Base-by-base conservation (phyloP, 1,140 invertebrate genomes). In the Apis florea region DNA sequence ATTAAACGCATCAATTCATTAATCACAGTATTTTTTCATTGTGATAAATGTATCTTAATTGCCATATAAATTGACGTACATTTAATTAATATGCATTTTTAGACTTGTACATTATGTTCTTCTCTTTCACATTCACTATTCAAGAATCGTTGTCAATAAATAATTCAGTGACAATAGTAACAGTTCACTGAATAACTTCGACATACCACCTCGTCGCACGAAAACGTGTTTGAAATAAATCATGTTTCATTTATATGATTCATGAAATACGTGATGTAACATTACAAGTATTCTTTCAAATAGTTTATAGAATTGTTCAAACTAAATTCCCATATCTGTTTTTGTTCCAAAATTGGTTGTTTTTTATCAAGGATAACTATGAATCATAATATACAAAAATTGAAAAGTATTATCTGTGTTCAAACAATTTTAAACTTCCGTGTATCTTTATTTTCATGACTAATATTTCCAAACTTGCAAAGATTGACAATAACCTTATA, bases 81-180 rank as follows among this genome's bases (percentile, higher is more conserved):
- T 63, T 64, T 68, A 73, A 73, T 68, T 85, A 56, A 26, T 83
- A 64, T 72, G 72, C 31, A 31, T 11, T 26, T 77, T 67, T 19
- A 59, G 15, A 66, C n/a, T 63, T 63, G 17, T 71, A 59, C 56
- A 58, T 9, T 10, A 51, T 24, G 56, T 72, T 72, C 59, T 72
- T 72, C 58, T 78, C 53, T 19, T 31, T 68, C 64, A 6, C 19
- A 21, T 84, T 88, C 83, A 47, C 53, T 86, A 89, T 89, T 86
- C 85, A 78, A 24, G 51, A 83, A 66, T 47, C 66, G 81, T 69
- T 79, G 59, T 64, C 78, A 31, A 71, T 58, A 70, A 67, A 51
- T 54, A 76, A 83, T 89, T 89, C 83, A 76, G 78, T 83, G 86
- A 86, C 70, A 79, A 59, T 81, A 76, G 78, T 83, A 88, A 86